A percentile compares a stretch with the other conserved stretches of the same genome.
Evolutionary conservation across 2,797 vertebrate species (phyloP).

Genomic region (Spizella passerina): DNA sequence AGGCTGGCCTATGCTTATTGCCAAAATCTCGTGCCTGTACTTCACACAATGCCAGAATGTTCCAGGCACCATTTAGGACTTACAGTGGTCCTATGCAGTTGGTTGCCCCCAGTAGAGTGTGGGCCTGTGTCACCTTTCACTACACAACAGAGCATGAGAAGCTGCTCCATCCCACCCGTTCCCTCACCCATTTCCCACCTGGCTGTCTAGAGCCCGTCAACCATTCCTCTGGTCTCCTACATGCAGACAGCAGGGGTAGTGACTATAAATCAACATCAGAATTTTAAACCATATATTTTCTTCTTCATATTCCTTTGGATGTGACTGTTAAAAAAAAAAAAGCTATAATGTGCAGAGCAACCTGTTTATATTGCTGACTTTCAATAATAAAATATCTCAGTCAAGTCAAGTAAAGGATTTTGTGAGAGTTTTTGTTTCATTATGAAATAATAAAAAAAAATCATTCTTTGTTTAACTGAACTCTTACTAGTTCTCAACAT

Average conservation of each 20-base stretch:
- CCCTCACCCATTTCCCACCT: not conserved
- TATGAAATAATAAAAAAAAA: not conserved
- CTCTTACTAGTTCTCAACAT: not conserved
- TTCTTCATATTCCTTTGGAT: not conserved
- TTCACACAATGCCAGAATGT: not conserved
- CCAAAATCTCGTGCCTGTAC: not conserved
- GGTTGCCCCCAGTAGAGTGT: accelerated
- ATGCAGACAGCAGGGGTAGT: not conserved
- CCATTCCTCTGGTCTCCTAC: not conserved
- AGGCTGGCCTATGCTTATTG: not conserved
- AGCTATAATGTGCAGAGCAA: not conserved
- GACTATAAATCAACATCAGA: not conserved
- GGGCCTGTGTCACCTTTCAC: accelerated
- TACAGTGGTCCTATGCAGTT: accelerated
- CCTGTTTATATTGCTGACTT: not conserved
- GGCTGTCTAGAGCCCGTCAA: not conserved
- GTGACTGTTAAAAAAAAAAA: not conserved
- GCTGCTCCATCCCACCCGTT: not conserved
- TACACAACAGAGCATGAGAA: not conserved
- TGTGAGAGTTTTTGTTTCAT: not conserved
- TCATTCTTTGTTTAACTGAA: not conserved
- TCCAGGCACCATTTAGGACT: not conserved
- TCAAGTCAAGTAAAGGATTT: not conserved
- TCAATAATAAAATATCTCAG: not conserved
- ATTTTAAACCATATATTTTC: not conserved